A percentile compares a stretch with the other conserved stretches of the same genome.
Conservation (phyloP, 2,113 vertebrate species). For the Mobula hypostoma region DNA sequence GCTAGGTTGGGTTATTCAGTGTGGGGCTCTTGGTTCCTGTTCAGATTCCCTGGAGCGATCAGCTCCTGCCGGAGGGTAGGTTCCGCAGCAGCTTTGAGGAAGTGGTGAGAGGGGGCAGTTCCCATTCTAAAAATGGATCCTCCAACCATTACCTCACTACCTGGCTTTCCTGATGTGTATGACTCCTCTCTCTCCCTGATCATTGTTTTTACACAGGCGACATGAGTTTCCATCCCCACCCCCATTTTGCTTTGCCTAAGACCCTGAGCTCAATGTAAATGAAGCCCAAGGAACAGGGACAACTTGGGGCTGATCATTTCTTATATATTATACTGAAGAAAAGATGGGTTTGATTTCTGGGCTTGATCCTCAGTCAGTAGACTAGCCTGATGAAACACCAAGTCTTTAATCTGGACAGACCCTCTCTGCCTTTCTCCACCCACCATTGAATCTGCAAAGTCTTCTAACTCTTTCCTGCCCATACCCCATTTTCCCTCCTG, state of each 20-base stretch:
- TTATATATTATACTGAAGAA: neutral
- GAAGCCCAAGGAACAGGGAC: neutral
- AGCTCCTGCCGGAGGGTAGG: neutral
- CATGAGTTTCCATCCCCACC: too few species aligned
- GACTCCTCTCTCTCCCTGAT: too few species aligned
- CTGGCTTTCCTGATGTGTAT: neutral
- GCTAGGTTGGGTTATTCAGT: neutral
- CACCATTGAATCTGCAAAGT: neutral
- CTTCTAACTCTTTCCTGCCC: neutral
- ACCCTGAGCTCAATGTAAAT: neutral
- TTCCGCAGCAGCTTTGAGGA: neutral
- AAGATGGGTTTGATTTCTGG: neutral
- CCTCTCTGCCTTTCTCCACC: neutral
- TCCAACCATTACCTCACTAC: neutral
- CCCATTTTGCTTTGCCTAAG: too few species aligned
- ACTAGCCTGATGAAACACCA: neutral
- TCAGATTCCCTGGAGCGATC: neutral
- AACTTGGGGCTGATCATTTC: neutral
- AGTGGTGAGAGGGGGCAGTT: neutral
- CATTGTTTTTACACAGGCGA: too few species aligned
- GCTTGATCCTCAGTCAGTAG: neutral
- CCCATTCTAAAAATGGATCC: neutral
- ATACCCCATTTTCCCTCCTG: neutral
- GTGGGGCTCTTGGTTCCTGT: neutral
- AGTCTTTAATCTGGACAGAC: neutral